A percentile compares a stretch with the other conserved stretches of the same genome.
Evolutionary conservation across 2,113 vertebrate genomes (phyloP).

Genomic region (Ascaphus truei): DNA sequence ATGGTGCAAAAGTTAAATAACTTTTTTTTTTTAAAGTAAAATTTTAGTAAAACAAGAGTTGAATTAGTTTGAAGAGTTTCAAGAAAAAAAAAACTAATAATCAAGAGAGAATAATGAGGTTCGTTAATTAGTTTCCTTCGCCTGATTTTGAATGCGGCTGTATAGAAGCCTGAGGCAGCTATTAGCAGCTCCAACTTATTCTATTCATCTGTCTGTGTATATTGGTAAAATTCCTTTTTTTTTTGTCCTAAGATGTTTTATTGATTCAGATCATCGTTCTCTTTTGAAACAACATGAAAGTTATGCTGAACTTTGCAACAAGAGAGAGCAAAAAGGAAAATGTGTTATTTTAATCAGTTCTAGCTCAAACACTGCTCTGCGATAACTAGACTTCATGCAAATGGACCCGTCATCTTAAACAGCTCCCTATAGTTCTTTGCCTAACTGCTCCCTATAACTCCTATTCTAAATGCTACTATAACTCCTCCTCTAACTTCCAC

Average conservation of each 20-base stretch:
- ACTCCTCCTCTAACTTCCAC: too few species aligned
- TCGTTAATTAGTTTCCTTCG: slow-evolving; percentile 31
- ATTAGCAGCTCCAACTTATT: slow-evolving; percentile 34
- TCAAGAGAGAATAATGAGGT: slow-evolving; percentile 36
- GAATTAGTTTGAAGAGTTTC: slow-evolving; percentile 21
- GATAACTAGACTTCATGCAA: too few species aligned
- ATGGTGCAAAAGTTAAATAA: too few species aligned
- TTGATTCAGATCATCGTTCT: slow-evolving; percentile 34
- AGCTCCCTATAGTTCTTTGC: too few species aligned
- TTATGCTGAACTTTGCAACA: slow-evolving; percentile 29
- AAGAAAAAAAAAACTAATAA: slow-evolving; percentile 29
- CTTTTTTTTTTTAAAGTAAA: too few species aligned
- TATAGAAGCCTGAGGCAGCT: slow-evolving; percentile 29
- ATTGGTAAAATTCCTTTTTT: slow-evolving; percentile 28
- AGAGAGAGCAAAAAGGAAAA: neutral
- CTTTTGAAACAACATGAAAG: slow-evolving; percentile 32
- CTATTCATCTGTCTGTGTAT: slow-evolving; percentile 36
- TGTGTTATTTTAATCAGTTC: neutral
- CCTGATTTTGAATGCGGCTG: slow-evolving; percentile 12
- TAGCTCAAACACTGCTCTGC: too few species aligned
- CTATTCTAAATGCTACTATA: too few species aligned
- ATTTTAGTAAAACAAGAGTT: slow-evolving; percentile 18
- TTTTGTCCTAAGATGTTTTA: slow-evolving; percentile 35
- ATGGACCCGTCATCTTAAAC: too few species aligned
- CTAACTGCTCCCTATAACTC: too few species aligned